A percentile compares a stretch with the other conserved stretches of the same genome.
Conservation (phyloP, 2,113 vertebrate genomes). For the Vombatus ursinus region DNA sequence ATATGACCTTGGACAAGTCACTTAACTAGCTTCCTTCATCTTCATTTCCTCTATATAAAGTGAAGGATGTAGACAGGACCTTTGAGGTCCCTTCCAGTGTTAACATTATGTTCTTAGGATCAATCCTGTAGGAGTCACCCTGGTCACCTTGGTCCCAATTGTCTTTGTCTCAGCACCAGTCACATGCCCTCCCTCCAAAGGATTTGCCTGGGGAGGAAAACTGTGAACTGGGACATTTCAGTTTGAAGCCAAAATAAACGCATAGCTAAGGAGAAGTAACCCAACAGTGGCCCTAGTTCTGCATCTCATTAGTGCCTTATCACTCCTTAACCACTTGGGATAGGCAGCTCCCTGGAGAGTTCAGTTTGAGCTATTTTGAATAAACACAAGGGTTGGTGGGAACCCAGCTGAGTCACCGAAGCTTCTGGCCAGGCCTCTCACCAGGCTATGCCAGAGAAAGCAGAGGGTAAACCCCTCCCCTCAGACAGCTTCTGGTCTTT, state of each 20-base stretch:
- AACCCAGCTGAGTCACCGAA: not conserved
- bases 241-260: not conserved
- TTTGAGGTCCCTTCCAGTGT: not conserved
- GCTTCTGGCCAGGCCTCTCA: not conserved
- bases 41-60: not conserved
- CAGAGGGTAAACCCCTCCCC: not conserved
- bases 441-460: not conserved
- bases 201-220: not conserved
- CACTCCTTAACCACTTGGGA: not conserved
- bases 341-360: not conserved
- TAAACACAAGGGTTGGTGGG: not conserved
- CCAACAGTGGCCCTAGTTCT: not conserved
- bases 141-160: not conserved
- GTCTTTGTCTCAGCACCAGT: not conserved
- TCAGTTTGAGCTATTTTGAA: not conserved
- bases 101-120: not conserved
- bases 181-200: not conserved
- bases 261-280: not conserved
- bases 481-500: not conserved
- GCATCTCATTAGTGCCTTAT: not conserved
- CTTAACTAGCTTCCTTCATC: not conserved
- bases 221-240: not conserved
- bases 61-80: not conserved
- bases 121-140: not conserved
- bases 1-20: not conserved